Conservation (phyloP, 2,113 vertebrate genomes). For the Oriolus oriolus region DNA sequence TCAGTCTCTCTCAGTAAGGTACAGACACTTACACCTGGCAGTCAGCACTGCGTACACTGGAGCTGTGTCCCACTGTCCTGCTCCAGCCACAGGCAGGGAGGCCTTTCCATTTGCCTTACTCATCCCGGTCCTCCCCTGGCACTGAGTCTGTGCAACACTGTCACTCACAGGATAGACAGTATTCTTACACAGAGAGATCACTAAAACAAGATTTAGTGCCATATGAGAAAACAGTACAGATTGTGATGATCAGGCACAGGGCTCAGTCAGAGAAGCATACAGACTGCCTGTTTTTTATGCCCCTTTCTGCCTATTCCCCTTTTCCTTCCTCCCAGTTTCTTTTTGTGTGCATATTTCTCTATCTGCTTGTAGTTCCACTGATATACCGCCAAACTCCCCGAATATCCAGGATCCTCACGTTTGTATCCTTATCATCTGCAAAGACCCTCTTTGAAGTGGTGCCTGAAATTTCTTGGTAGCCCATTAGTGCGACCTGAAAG, state of each 20-base stretch:
- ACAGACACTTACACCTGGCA: background rate
- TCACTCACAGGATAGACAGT: too few species aligned
- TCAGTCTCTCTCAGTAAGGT: background rate
- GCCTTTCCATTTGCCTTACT: background rate
- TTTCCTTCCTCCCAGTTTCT: background rate
- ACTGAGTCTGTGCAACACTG: background rate
- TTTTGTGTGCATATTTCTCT: background rate
- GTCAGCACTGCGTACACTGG: background rate
- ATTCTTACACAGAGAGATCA: background rate
- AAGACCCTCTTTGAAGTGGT: background rate
- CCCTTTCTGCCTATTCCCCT: background rate
- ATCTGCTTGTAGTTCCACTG: background rate
- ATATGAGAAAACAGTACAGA: background rate
- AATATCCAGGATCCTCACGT: background rate
- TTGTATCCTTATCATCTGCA: background rate
- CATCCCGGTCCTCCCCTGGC: background rate
- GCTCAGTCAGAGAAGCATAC: background rate
- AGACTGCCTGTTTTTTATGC: background rate
- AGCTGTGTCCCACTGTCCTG: rapidly evolving
- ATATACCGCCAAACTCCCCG: background rate
- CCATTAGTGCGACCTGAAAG: background rate
- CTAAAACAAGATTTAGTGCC: background rate
- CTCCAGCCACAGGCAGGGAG: background rate
- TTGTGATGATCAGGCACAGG: background rate
- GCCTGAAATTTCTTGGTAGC: background rate